Conservation (phyloP, 1,140 invertebrate genomes). For the Calliphora vicina region DNA sequence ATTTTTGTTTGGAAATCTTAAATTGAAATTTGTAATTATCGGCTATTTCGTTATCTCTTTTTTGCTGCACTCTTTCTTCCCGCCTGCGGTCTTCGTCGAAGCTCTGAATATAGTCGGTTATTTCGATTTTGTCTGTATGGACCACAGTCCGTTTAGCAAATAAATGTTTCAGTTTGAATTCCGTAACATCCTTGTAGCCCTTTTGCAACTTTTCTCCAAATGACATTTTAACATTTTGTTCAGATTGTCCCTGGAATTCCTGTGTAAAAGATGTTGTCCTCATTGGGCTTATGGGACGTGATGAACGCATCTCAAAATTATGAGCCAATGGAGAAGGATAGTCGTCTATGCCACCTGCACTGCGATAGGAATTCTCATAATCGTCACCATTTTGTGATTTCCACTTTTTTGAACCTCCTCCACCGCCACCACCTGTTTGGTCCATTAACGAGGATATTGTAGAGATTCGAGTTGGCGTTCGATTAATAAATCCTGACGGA, state of each 20-base stretch:
- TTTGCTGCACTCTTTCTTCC: slow-evolving; percentile 45
- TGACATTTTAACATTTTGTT: slow-evolving; percentile 29
- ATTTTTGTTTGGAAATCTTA: slow-evolving; percentile 48
- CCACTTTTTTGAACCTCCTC: slow-evolving; percentile 23
- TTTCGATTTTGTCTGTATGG: slow-evolving; percentile 50
- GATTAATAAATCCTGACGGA: slow-evolving; percentile 54
- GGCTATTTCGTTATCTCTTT: slow-evolving; percentile 50
- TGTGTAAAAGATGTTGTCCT: neutral
- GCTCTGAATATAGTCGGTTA: slow-evolving; percentile 52
- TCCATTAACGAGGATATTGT: slow-evolving; percentile 58
- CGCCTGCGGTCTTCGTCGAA: slow-evolving; percentile 51
- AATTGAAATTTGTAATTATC: slow-evolving; percentile 58
- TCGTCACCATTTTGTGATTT: slow-evolving; percentile 31
- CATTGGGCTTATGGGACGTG: slow-evolving; percentile 33
- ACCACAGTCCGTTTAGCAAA: slow-evolving; percentile 55
- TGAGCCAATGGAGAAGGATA: slow-evolving; percentile 43
- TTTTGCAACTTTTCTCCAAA: slow-evolving; percentile 50
- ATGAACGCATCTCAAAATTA: neutral
- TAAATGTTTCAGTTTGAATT: slow-evolving; percentile 55
- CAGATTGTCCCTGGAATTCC: neutral
- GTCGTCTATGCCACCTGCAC: slow-evolving; percentile 55
- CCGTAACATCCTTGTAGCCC: slow-evolving; percentile 54
- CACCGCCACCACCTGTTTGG: slow-evolving; percentile 38
- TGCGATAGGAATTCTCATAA: slow-evolving; percentile 43
- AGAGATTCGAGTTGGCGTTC: slow-evolving; percentile 54